Conservation (phyloP, 2,797 vertebrate genomes). For the Microctenopoma lineatum region DNA sequence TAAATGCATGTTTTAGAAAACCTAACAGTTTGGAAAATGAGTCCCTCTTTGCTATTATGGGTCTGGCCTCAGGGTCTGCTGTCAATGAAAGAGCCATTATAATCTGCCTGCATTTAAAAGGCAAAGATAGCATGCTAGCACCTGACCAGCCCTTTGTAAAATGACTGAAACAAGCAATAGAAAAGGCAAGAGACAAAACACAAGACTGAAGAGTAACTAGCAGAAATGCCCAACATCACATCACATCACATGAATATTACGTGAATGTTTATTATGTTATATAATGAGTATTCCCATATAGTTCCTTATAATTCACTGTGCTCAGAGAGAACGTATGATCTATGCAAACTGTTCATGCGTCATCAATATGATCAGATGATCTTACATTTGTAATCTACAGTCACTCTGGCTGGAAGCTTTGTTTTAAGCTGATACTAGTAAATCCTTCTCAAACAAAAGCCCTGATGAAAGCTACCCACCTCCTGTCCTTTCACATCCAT, state of each 20-base stretch:
- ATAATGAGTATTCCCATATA: slow-evolving; percentile 19
- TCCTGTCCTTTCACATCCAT: slow-evolving; percentile 28
- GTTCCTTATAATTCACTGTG: too few relatives aligned
- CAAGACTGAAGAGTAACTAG: neutral
- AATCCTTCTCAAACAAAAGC: neutral
- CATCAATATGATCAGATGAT: slow-evolving; percentile 37
- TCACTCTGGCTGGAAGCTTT: slow-evolving; percentile 9
- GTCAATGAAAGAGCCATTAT: slow-evolving; percentile 69
- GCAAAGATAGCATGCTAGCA: slow-evolving; percentile 44
- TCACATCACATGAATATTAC: too few relatives aligned
- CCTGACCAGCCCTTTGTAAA: slow-evolving; percentile 60
- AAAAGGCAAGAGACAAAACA: neutral
- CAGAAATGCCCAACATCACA: neutral
- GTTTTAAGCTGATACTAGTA: slow-evolving; percentile 3
- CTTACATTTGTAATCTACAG: slow-evolving; percentile 15
- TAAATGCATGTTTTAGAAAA: slow-evolving; percentile 17
- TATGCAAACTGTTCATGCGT: slow-evolving; percentile 34
- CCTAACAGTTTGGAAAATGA: slow-evolving; percentile 8
- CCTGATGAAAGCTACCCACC: slow-evolving; percentile 50
- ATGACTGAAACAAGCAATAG: slow-evolving; percentile 22
- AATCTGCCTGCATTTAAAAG: slow-evolving; percentile 39
- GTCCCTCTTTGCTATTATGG: slow-evolving; percentile 8
- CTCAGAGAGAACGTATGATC: neutral
- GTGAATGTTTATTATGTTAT: slow-evolving; percentile 8
- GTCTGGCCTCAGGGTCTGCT: slow-evolving; percentile 50